Conservation (phyloP, 2,113 vertebrate genomes). For the Eonycteris spelaea region DNA sequence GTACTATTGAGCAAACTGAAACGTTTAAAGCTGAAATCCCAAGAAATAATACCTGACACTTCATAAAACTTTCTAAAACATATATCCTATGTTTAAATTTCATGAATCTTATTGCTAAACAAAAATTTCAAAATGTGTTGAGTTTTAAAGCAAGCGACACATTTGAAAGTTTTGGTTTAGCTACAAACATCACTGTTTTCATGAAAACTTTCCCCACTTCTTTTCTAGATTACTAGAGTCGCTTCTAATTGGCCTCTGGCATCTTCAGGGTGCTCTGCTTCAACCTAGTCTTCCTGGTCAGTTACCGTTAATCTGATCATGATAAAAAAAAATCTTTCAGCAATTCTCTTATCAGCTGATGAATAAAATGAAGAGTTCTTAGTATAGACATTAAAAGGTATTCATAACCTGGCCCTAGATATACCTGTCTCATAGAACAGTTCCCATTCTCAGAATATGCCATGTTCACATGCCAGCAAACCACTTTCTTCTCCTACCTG, state of each 20-base stretch:
- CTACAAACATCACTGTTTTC: background rate
- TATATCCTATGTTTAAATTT: background rate
- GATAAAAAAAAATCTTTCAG: background rate
- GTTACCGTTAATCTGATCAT: background rate
- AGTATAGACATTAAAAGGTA: background rate
- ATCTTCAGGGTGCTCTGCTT: background rate
- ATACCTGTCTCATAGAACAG: background rate
- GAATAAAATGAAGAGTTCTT: background rate
- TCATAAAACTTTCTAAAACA: background rate
- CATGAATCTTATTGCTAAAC: background rate
- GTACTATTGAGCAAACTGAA: background rate
- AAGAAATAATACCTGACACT: background rate
- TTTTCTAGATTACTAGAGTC: background rate
- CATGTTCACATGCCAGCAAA: background rate
- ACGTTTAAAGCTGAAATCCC: slow-evolving; percentile 10
- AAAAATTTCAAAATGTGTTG: background rate
- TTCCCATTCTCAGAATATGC: background rate
- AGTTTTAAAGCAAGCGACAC: background rate
- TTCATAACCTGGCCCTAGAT: background rate
- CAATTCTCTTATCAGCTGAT: background rate
- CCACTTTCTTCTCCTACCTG: background rate
- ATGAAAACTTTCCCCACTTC: background rate
- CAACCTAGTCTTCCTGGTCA: background rate
- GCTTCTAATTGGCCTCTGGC: background rate
- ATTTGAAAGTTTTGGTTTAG: slow-evolving; percentile 1